Evolutionary conservation across 2,797 vertebrate species (phyloP), one percentile per base, ranked within the genome.

Genomic region (Scarus forsteni): DNA sequence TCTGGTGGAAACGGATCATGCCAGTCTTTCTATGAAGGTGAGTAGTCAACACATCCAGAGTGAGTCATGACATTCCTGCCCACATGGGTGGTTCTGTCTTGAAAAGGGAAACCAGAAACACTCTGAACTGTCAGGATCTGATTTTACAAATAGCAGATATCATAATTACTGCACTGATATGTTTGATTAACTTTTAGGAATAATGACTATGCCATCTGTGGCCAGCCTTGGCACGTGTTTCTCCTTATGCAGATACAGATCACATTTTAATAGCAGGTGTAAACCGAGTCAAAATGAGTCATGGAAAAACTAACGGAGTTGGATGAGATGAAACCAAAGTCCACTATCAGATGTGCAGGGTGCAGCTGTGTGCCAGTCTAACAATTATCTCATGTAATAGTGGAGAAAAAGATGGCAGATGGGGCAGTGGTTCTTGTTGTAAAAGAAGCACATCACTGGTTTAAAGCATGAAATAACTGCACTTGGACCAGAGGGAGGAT

Each of bases 251-350:
- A 54, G 54, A 73, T 42, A 71, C 15, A 52, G 59, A 77, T 79
- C 46, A 11, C 48, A 53, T 73, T 87, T 88, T 89, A 85, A 84
- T 75, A 80, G 81, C 74, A 75, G 81, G 81, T 83, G 77, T 84
- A 86, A 85, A 89, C 18, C 35, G 50, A 70, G 75, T 71, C 56
- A 50, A 51, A 74, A 63, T 70, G 77, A 85, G 64, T 85, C 85
- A 84, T 87, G 85, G 81, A 89, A 91, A 87, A 79, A 63, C 14
- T n/a, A 57, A 78, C 15, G 36, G 15, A 46, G 65, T 39, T 6
- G 35, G 57, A 74, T 36, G 16, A 3, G 1, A 51, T 19, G 66
- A 73, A 75, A 75, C 56, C 71, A 75, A 83, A 80, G 77, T 86
- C 67, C 66, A 75, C 13, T 12, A 46, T 80, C 52, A 72, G 78